Conservation (phyloP, 2,113 vertebrate genomes). For the Lagopus leucura region DNA sequence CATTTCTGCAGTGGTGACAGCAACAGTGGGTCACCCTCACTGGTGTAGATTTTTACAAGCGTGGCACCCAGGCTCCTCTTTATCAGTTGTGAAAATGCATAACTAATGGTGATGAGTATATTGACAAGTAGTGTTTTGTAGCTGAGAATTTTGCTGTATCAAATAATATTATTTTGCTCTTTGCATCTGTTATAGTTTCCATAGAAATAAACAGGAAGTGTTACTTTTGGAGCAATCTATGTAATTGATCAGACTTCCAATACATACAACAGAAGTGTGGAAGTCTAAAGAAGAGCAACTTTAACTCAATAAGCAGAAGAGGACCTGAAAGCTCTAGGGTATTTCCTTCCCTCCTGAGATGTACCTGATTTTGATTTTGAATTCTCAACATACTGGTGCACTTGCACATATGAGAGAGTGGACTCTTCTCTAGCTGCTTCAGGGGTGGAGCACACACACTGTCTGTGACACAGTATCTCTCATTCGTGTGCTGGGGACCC, state of each 20-base stretch:
- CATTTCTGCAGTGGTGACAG: no score
- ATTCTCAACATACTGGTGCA: neutral
- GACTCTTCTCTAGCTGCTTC: neutral
- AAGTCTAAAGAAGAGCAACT: neutral
- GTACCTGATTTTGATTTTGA: neutral
- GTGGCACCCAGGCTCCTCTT: no score
- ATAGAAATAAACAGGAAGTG: no score
- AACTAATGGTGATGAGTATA: no score
- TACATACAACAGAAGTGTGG: neutral
- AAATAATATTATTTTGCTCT: no score
- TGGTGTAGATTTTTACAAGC: no score
- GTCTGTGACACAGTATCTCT: neutral
- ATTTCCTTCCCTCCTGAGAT: neutral
- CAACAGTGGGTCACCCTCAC: no score
- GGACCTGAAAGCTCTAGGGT: neutral
- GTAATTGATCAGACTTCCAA: neutral
- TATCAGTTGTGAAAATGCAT: no score
- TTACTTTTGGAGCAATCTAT: no score
- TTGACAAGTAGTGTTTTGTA: no score
- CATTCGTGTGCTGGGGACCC: neutral
- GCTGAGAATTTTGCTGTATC: no score
- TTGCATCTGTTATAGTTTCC: no score
- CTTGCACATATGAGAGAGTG: fast-evolving
- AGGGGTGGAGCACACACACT: neutral
- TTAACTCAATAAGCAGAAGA: neutral